Base-by-base conservation (phyloP, 2,797 vertebrate genomes). In the Peromyscus aztecus region DNA sequence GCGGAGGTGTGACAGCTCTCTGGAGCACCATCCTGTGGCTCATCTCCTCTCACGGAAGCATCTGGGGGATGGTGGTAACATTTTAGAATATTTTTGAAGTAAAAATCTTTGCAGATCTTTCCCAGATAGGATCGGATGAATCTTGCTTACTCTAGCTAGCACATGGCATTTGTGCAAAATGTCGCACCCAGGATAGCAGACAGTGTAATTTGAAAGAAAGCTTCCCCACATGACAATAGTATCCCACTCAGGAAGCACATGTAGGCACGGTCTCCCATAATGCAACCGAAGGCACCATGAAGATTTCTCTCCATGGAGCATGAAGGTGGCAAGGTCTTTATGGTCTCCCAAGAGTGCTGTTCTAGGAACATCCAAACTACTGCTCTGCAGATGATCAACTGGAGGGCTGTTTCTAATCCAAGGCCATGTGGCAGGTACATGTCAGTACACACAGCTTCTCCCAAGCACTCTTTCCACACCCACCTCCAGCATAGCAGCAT, bases 401-500 rank as follows among this genome's bases (percentile, higher is more conserved):
- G 9, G 43, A 40, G 97, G 6, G 95, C 81, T 92, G 93, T 89
- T 97, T 97, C 94, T 92, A 73, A 77, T 90, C 95, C 14, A 88
- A 91, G 31, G 91, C 94, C 81, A 85, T 93, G 92, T 90, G 77
- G 21, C 49, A 31, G 86, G 3, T 13, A 29, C 8, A 1, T 1
- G 23, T 59, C 29, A n/a, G 23, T 12, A 55, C 17, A 46, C 27
- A 21, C 14, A 40, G 61, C 2, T 71, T 75, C 23, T 12, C 59
- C 34, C 31, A 67, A 77, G 3, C 31, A 16, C 0, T 3, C 40
- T 77, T 96, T 23, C 37, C 29, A 81, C 57, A 69, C 1, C 21
- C 10, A 46, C 92, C 69, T 96, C 89, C 24, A 97, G 97, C 84
- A 94, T 97, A 94, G 65, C 46, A 96, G 92, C 97, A 94, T 24